phyloP scores from a whole-genome alignment of 92 coral and sea anemone species.

The Heteractis magnifica region DNA sequence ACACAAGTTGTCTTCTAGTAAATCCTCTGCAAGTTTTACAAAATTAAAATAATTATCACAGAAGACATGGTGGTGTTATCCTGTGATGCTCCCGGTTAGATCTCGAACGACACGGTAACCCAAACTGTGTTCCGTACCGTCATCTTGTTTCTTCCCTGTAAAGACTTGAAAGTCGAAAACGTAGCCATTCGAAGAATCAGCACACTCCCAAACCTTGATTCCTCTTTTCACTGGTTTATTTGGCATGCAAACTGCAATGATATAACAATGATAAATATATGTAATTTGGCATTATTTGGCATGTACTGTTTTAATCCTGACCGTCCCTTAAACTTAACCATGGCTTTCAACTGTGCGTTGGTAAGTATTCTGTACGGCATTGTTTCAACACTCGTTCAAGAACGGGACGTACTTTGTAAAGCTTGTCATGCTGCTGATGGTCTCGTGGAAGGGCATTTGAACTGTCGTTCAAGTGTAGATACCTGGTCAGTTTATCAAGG shows the following conservation, averaged over 20 bases:
- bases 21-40: constrained; percentile 11
- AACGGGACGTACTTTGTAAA: constrained; percentile 27
- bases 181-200: constrained; percentile 27
- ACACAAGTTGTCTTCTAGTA: background rate
- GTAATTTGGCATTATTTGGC: no score
- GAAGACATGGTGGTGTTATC: constrained; percentile 19
- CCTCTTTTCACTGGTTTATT: constrained; percentile 24
- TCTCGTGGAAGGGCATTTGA: constrained; percentile 19
- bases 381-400: constrained; percentile 1
- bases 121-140: constrained; percentile 7
- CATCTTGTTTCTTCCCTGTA: constrained; percentile 28
- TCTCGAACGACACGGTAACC: constrained; percentile 10
- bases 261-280: no score
- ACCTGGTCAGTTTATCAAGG: constrained; percentile 20
- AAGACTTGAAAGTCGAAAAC: constrained; percentile 19
- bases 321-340: constrained; percentile 30
- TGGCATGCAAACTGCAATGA: no score
- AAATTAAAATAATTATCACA: constrained; percentile 14
- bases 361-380: background rate
- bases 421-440: constrained; percentile 21
- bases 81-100: background rate
- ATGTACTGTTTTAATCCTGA: constrained; percentile 28
- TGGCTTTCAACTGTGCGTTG: constrained; percentile 21
- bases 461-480: constrained; percentile 43
- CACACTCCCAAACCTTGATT: constrained; percentile 36